These are phyloP conservation scores for Liasis olivaceus DNA, from an alignment of 2,797 vertebrate species.

Conservation along the genomic window DNA sequence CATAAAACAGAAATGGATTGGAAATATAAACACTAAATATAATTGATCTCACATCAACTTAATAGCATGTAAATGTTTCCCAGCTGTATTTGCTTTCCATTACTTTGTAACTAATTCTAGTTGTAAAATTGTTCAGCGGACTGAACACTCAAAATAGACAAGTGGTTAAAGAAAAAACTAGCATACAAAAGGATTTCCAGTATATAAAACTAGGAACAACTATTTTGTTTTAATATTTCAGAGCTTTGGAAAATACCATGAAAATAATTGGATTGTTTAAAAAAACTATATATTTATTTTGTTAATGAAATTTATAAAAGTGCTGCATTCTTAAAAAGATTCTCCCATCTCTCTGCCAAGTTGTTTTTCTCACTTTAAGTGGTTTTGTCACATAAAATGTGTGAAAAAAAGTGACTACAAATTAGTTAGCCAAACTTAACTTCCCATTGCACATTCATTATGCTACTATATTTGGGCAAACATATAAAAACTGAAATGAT, in stretches of 20 bases:
- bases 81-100: constrained; percentile 3
- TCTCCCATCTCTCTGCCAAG: too few relatives aligned
- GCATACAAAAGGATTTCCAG: background rate
- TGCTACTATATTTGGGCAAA: too few relatives aligned
- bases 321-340: too few relatives aligned
- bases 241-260: background rate
- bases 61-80: constrained; percentile 26
- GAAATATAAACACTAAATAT: background rate
- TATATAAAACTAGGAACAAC: background rate
- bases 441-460: background rate
- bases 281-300: background rate
- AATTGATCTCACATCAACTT: constrained; percentile 15
- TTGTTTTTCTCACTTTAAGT: too few relatives aligned
- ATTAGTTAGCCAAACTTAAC: background rate
- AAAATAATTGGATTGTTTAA: background rate
- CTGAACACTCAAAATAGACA: constrained; percentile 7
- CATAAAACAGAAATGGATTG: constrained; percentile 17
- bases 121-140: background rate
- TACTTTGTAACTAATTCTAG: constrained; percentile 5
- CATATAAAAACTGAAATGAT: too few relatives aligned
- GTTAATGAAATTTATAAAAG: too few relatives aligned
- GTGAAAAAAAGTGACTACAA: background rate
- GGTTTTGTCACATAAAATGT: background rate
- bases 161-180: background rate
- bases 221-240: background rate